These are phyloP conservation scores for Grallaria varia DNA, from an alignment of 2,113 vertebrate species.

Conservation along the genomic window DNA sequence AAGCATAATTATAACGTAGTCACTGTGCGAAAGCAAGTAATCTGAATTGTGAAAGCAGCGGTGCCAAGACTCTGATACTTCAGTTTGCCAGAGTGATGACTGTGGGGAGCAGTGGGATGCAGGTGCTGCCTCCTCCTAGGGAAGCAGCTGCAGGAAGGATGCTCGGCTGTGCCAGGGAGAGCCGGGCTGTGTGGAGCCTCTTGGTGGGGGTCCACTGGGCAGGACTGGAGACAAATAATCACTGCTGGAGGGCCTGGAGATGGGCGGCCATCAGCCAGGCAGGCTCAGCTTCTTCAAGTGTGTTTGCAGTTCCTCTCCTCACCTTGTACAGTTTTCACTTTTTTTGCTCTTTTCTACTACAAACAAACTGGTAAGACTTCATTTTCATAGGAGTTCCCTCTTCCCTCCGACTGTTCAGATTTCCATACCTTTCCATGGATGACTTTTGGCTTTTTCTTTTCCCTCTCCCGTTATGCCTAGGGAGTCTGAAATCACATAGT, in stretches of 20 bases:
- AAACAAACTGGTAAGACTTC: background rate
- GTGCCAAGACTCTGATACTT: background rate
- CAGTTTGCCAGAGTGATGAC: background rate
- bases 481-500: background rate
- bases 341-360: background rate
- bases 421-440: background rate
- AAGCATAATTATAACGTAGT: background rate
- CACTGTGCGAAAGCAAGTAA: background rate
- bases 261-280: accelerated
- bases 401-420: background rate
- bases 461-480: background rate
- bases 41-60: background rate
- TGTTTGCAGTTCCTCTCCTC: background rate
- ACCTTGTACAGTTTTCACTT: background rate
- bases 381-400: background rate
- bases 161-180: background rate
- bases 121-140: accelerated
- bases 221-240: background rate
- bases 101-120: background rate
- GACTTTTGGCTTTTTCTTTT: background rate
- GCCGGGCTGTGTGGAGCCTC: accelerated
- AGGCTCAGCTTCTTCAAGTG: background rate
- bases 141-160: background rate
- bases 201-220: background rate
- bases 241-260: background rate